Evolutionary conservation across 1,140 invertebrate species (phyloP).

Genomic region (Sarcophaga bullata): DNA sequence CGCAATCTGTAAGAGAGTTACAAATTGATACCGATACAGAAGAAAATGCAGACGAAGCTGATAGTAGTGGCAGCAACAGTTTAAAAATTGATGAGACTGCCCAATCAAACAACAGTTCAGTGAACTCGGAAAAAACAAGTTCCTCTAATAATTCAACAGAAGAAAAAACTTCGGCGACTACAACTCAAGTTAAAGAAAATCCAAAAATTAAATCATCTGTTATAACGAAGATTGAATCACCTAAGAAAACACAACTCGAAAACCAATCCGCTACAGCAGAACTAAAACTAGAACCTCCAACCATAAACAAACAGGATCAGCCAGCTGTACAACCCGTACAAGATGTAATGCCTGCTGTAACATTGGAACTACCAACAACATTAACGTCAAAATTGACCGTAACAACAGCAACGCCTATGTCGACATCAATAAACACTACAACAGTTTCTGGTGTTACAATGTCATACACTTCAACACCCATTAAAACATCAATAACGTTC

Average conservation of each 20-base stretch:
- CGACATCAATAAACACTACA: slow-evolving; percentile 10
- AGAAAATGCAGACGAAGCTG: slow-evolving; percentile 72
- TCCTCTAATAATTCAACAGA: not conserved
- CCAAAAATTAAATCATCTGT: slow-evolving; percentile 44
- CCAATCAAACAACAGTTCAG: slow-evolving; percentile 31
- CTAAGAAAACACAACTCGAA: slow-evolving; percentile 43
- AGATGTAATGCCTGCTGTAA: slow-evolving; percentile 52
- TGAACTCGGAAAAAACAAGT: slow-evolving; percentile 33
- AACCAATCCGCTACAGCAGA: slow-evolving; percentile 48
- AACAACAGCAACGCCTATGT: not conserved
- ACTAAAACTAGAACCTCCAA: slow-evolving; percentile 59
- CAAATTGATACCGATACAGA: slow-evolving; percentile 89
- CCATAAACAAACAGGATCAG: slow-evolving; percentile 57
- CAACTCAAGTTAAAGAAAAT: not conserved
- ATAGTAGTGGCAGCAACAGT: slow-evolving; percentile 59
- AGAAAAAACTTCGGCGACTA: not conserved
- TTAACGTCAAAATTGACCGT: not conserved
- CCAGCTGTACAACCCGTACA: slow-evolving; percentile 61
- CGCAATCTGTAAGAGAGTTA: slow-evolving; percentile 83
- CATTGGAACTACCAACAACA: not conserved
- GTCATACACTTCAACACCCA: slow-evolving; percentile 23
- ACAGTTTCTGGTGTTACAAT: not conserved
- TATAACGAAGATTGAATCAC: slow-evolving; percentile 54
- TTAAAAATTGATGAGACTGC: slow-evolving; percentile 61
- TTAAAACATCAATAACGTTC: slow-evolving; percentile 49